These are phyloP conservation scores for Lacanobia wlatinum DNA, from an alignment of 2,888 invertebrate species.

Conservation along the genomic window DNA sequence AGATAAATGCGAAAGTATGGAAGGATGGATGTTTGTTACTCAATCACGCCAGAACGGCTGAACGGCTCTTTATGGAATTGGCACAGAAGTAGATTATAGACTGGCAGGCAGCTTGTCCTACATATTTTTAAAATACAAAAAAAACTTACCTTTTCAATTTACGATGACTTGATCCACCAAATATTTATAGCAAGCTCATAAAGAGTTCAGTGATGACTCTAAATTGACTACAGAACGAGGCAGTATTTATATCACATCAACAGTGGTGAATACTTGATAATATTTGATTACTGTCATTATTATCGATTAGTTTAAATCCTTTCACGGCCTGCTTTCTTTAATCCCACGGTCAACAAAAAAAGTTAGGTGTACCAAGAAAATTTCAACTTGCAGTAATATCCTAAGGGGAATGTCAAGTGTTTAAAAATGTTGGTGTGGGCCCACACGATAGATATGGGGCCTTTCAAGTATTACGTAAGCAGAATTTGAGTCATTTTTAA, in stretches of 20 bases:
- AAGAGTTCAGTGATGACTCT: neutral
- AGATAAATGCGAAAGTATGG: too few species aligned
- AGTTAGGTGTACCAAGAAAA: neutral
- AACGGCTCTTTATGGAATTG: too few species aligned
- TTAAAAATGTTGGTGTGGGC: too few species aligned
- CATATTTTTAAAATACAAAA: neutral
- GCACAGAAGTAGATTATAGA: too few species aligned
- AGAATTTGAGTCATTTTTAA: too few species aligned
- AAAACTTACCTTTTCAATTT: constrained; percentile 1
- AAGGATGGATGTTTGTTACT: too few species aligned
- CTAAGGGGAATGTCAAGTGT: too few species aligned
- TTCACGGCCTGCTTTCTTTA: neutral
- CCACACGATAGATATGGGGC: too few species aligned
- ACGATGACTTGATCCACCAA: neutral
- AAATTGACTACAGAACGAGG: neutral
- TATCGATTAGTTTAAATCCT: neutral
- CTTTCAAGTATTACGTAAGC: too few species aligned
- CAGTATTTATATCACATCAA: neutral
- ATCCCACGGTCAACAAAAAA: neutral
- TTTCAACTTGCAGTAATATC: neutral
- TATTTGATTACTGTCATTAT: neutral
- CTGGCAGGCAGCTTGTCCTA: too few species aligned
- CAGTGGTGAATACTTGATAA: neutral
- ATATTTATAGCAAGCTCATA: neutral
- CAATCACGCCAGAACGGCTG: too few species aligned